A percentile compares a stretch with the other conserved stretches of the same genome.
phyloP scores from a whole-genome alignment of 2,888 invertebrate species.

The Diabrotica balteata region DNA sequence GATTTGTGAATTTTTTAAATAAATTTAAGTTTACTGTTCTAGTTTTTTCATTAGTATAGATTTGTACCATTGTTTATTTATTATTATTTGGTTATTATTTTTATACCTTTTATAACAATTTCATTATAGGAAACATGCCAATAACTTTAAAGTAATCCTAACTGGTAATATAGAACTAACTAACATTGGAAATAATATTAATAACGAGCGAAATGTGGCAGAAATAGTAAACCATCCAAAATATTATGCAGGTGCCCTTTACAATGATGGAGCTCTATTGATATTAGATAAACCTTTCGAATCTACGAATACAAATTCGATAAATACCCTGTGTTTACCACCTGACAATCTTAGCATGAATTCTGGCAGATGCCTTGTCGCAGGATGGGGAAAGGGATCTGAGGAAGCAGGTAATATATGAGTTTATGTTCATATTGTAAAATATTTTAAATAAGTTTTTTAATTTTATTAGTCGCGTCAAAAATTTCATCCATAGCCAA shows the following conservation, averaged over 20 bases:
- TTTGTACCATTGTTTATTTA: too few species aligned
- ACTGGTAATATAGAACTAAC: constrained; percentile 78
- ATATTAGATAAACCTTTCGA: constrained; percentile 65
- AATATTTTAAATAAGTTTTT: not conserved
- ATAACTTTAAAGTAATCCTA: constrained; percentile 66
- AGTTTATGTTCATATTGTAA: too few species aligned
- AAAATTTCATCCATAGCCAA: too few species aligned
- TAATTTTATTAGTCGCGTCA: too few species aligned
- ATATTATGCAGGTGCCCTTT: constrained; percentile 65
- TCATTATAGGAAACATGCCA: constrained; percentile 27
- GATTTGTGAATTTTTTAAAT: too few species aligned
- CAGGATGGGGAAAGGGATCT: constrained; percentile 69
- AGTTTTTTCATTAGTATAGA: too few species aligned
- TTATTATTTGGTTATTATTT: too few species aligned
- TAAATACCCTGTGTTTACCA: constrained; percentile 74
- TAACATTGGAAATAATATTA: constrained; percentile 67
- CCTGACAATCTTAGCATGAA: constrained; percentile 61
- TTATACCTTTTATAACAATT: too few species aligned
- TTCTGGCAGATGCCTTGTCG: constrained; percentile 68
- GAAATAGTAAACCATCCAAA: constrained; percentile 62
- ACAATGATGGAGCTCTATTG: constrained; percentile 73
- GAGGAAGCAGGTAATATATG: constrained; percentile 18
- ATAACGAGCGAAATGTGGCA: constrained; percentile 67
- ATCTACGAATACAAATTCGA: constrained; percentile 64
- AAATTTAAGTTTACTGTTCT: too few species aligned